Base-by-base conservation (phyloP, 2,888 invertebrate species). In the Julus scanicus region DNA sequence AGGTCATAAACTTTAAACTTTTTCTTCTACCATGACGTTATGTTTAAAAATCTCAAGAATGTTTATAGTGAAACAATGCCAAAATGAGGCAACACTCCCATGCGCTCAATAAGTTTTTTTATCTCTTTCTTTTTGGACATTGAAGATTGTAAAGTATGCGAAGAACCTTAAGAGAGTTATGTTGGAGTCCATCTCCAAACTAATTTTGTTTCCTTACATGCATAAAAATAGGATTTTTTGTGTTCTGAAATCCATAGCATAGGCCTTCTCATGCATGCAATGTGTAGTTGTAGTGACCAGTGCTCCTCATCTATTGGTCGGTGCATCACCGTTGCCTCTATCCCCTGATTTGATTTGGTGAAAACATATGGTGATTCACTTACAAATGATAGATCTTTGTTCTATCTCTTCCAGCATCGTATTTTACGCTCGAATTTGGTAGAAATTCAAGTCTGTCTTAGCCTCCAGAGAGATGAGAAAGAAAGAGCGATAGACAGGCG, bases 341-440 rank as follows among this genome's bases (percentile, higher is more conserved):
- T 84, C 48, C 40, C 71, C 84, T 84, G 84, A 84, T 84, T 84
- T 48, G 48, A 84, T 84, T 84, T 84, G 84, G 84, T 84, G 84
- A 84, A 84, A 84, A 84, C 84, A 84, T 84, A 84, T 84, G 84
- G 84, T 84, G 84, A 84, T 84, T 84, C 84, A 84, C 84, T 84
- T 84, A 84, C 84, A 84, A 84, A 84, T 84, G 84, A 84, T 84
- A 48, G 84, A 84, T 84, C 84, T 84, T 84, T 84, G 84, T 84
- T 44, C n/a, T 71, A 71, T 71, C 71, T 71, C 71, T 71, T 29
- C 6, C 71, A 71, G 71, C 71, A 20, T 71, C 71, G 71, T 71
- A 71, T 71, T 71, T 71, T 71, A 71, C 71, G 71, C 71, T 71
- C 71, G 71, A 71, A 71, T 71, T 71, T 71, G 71, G 71, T 71